These are phyloP conservation scores for Glaucomys volans DNA, from an alignment of 2,113 vertebrate genomes.

Conservation along the genomic window DNA sequence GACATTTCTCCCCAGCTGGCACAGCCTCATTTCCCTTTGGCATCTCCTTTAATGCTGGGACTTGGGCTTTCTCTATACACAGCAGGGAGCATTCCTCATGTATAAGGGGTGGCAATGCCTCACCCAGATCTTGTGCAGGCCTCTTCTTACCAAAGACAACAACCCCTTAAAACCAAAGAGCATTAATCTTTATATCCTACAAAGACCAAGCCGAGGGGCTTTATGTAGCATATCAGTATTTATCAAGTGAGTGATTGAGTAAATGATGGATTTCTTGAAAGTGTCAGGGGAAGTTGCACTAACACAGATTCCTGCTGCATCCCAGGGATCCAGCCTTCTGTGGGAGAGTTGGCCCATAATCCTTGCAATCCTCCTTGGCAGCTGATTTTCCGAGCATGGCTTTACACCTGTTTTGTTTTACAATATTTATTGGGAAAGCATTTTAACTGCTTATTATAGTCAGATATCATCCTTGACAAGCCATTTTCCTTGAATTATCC, in stretches of 20 bases:
- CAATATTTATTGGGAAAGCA: conserved; percentile 58
- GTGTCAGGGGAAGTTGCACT: background rate
- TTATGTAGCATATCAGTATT: background rate
- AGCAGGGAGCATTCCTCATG: background rate
- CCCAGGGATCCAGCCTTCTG: background rate
- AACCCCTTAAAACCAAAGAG: background rate
- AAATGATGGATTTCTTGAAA: conserved; percentile 37
- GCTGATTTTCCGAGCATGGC: conserved; percentile 23
- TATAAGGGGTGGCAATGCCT: background rate
- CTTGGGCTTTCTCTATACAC: background rate
- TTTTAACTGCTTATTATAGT: conserved; percentile 61
- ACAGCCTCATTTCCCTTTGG: background rate
- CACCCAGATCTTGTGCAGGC: background rate
- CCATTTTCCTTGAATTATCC: conserved; percentile 64
- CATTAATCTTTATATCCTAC: background rate
- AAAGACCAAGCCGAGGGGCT: background rate
- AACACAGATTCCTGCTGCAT: background rate
- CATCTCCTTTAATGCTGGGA: background rate
- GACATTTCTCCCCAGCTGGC: background rate
- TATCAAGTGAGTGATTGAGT: conserved; percentile 12
- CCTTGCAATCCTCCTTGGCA: background rate
- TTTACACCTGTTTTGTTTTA: conserved; percentile 60
- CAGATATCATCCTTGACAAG: conserved; percentile 51
- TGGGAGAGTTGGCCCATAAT: background rate
- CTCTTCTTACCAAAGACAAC: background rate